Percentiles rank a stretch among this genome's conserved stretches.
These are phyloP conservation scores for Chymomyza costata DNA, from an alignment of 1,140 invertebrate genomes.

Conservation along the genomic window DNA sequence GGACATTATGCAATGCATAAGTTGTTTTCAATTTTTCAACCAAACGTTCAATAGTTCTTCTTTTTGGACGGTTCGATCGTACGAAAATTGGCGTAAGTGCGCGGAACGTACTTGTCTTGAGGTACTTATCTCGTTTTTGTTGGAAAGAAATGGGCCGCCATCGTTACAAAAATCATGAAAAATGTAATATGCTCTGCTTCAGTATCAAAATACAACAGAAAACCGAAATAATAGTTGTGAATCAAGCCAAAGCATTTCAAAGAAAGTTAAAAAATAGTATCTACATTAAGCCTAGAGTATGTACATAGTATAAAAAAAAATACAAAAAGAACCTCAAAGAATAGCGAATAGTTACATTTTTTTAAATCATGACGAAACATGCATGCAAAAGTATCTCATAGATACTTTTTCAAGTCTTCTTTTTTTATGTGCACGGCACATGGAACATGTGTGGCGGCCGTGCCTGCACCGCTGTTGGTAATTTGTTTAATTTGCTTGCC, in stretches of 20 bases:
- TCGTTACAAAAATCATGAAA: too few relatives aligned
- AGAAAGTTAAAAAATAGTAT: constrained; percentile 50
- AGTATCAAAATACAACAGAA: constrained; percentile 21
- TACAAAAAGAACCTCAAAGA: constrained; percentile 28
- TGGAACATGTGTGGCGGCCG: neutral
- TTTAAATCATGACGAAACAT: constrained; percentile 46
- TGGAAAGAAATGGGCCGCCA: too few relatives aligned
- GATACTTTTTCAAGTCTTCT: constrained; percentile 40
- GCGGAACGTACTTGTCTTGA: too few relatives aligned
- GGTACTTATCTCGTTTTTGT: too few relatives aligned
- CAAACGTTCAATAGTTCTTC: too few relatives aligned
- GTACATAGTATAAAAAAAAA: constrained; percentile 30
- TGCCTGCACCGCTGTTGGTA: constrained; percentile 33
- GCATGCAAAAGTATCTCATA: constrained; percentile 68
- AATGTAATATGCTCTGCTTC: too few relatives aligned
- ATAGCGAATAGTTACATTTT: neutral
- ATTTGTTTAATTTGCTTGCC: constrained; percentile 72
- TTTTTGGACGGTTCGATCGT: too few relatives aligned
- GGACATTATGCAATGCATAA: too few relatives aligned
- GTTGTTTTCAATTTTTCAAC: too few relatives aligned
- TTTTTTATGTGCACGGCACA: too few relatives aligned
- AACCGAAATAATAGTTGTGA: constrained; percentile 65
- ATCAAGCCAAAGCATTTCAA: constrained; percentile 41
- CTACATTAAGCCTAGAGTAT: too few relatives aligned
- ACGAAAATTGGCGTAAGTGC: too few relatives aligned